Conservation (phyloP, 1,140 invertebrate species). For the Pomacea maculata region DNA sequence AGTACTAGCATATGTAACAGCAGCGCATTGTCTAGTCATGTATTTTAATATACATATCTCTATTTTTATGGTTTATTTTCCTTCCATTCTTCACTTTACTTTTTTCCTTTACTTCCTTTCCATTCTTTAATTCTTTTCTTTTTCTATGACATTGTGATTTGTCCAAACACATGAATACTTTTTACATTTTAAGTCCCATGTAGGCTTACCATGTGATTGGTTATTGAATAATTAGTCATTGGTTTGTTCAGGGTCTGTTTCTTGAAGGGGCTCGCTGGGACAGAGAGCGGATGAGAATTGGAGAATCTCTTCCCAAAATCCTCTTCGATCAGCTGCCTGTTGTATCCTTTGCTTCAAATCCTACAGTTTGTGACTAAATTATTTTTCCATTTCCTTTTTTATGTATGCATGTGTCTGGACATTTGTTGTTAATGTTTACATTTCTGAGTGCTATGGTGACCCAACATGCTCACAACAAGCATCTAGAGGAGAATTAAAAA, state of each 20-base stretch:
- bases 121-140: too few species aligned
- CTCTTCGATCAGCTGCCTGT: slow-evolving; percentile 63
- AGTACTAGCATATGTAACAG: too few species aligned
- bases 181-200: too few species aligned
- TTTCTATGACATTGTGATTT: too few species aligned
- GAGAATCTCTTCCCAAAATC: slow-evolving; percentile 64
- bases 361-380: too few species aligned
- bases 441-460: background rate
- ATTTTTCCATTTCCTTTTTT: too few species aligned
- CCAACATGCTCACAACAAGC: background rate
- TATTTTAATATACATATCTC: too few species aligned
- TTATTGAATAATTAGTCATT: slow-evolving; percentile 7
- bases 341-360: slow-evolving; percentile 57
- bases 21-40: too few species aligned
- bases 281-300: slow-evolving; percentile 52
- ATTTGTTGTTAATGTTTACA: background rate
- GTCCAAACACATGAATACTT: too few species aligned
- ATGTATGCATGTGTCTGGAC: background rate
- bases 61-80: too few species aligned
- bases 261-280: slow-evolving; percentile 65
- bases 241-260: slow-evolving; percentile 59
- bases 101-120: too few species aligned
- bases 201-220: background rate
- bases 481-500: background rate
- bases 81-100: too few species aligned